Base-by-base conservation (phyloP, 2,888 invertebrate species). In the Caenorhabditis doughertyi region DNA sequence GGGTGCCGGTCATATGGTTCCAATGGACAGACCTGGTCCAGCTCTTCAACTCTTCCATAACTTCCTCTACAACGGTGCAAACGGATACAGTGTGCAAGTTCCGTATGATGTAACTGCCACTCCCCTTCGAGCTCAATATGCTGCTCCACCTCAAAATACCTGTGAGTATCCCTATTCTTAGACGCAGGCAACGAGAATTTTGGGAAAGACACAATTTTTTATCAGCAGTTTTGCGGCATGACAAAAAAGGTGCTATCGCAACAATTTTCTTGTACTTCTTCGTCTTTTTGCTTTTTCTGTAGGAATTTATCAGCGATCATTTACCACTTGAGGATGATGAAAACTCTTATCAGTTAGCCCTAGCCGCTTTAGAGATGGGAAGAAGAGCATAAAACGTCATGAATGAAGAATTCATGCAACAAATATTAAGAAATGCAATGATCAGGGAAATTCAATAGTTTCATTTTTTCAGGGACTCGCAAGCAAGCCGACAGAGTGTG, bases 1-100 rank as follows among this genome's bases (percentile, higher is more conserved):
- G 58, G 71, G 88, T 51, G 88, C 83, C 8, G 88, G 88, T 25
- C 88, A 88, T 65, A 81, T 86, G 74, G 86, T 89, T 2, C 89
- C 89, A 25, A 85, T 80, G 55, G 88, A 89, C 62, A 71, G 90
- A 25, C 89, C 90, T 18, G 89, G 86, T 0, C 90, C 89, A 53
- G 84, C 89, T 21, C 85, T 90, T 32, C 90, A 90, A 73, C 81
- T 90, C 84, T 81, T 90, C 77, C 56, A 80, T 80, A 90, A 90
- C 83, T 90, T 87, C 64, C 49, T 90, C 35, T 67, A 62, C 44
- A 64, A 29, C n/a, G 47, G 25, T 4, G 68, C 60, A 9, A 62
- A 53, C 7, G 64, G 82, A 67, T 89, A 89, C 81, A 87, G 80
- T 49, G 60, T 35, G 7, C 72, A 81, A 16, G 53, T 82, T 32